Evolutionary conservation across 2,113 vertebrate genomes (phyloP).

Genomic region (Eulemur rufifrons): DNA sequence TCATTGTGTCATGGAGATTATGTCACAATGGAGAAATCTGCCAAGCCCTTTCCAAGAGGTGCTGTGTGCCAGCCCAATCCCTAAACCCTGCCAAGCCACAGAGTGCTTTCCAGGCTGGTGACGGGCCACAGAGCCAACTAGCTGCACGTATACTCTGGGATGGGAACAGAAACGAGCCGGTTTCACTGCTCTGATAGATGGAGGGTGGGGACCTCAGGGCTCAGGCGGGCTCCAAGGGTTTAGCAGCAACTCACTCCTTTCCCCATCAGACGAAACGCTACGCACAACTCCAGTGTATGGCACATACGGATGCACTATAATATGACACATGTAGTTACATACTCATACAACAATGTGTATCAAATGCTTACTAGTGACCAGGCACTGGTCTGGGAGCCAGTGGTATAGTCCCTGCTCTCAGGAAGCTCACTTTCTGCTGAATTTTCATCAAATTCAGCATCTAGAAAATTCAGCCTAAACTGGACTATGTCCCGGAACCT

Average conservation of each 20-base stretch:
- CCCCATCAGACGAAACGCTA: not conserved
- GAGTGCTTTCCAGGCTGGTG: not conserved
- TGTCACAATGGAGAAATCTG: not conserved
- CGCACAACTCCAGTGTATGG: not conserved
- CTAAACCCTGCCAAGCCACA: not conserved
- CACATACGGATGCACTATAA: not conserved
- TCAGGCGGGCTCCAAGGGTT: not conserved
- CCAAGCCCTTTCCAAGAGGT: not conserved
- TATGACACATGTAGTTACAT: not conserved
- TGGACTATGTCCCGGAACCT: not conserved
- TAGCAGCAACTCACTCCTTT: not conserved
- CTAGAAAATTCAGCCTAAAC: not conserved
- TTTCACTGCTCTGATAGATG: not conserved
- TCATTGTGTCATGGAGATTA: not conserved
- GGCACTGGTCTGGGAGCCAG: not conserved
- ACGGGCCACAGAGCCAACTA: not conserved
- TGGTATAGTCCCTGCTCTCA: not conserved
- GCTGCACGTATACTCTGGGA: not conserved
- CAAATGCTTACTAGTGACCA: not conserved
- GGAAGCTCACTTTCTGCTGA: not conserved
- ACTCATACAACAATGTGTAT: not conserved
- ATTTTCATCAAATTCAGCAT: not conserved
- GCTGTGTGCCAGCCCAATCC: not conserved
- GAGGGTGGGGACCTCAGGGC: not conserved
- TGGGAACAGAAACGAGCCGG: not conserved